phyloP scores from a whole-genome alignment of 2,113 vertebrate species.

The Gasterosteus nipponicus region DNA sequence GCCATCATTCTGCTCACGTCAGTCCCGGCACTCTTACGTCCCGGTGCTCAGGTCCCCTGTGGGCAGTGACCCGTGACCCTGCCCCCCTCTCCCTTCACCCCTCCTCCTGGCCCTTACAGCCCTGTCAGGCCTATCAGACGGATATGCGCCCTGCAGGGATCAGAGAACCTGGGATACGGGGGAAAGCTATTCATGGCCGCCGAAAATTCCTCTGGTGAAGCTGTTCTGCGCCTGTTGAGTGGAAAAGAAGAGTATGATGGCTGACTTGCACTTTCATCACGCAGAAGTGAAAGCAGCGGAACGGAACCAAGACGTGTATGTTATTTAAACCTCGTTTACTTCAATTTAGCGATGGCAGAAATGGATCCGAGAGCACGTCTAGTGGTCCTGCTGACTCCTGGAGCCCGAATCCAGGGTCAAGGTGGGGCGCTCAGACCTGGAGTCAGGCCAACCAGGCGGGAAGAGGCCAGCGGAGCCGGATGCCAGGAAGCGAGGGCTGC shows the following conservation, averaged over 20 bases:
- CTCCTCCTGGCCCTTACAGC: constrained; percentile 14
- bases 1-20: constrained; percentile 69
- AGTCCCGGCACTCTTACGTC: constrained; percentile 60
- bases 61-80: constrained; percentile 62
- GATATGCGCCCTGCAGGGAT: constrained; percentile 65
- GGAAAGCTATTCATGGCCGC: constrained; percentile 58
- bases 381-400: constrained; percentile 38
- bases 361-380: constrained; percentile 56
- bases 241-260: constrained; percentile 53
- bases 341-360: constrained; percentile 59
- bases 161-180: constrained; percentile 56
- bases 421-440: constrained; percentile 51
- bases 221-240: constrained; percentile 6
- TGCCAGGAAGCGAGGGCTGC: constrained; percentile 62
- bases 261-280: constrained; percentile 55
- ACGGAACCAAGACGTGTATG: constrained; percentile 59
- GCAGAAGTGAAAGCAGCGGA: constrained; percentile 26
- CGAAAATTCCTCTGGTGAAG: constrained; percentile 34
- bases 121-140: constrained; percentile 57
- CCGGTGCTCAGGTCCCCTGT: constrained; percentile 39
- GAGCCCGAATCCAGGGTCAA: constrained; percentile 54
- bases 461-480: constrained; percentile 49
- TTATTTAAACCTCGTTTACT: constrained; percentile 57
- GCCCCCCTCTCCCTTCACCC: neutral
- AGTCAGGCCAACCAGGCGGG: constrained; percentile 49